Conservation (phyloP, 2,797 vertebrate genomes). For the Acanthiza pusilla region DNA sequence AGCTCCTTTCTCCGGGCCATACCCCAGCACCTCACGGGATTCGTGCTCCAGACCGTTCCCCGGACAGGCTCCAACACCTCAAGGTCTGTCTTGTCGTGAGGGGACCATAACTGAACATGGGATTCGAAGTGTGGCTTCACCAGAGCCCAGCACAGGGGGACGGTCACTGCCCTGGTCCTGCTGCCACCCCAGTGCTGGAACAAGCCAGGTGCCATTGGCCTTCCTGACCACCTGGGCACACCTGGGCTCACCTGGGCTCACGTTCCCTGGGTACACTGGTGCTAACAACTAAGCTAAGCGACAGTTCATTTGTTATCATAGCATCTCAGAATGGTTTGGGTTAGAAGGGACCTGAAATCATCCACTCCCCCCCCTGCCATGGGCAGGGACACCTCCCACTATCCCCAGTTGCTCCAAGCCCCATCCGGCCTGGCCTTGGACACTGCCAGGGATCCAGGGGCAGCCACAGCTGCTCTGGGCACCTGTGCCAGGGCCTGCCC, state of each 20-base stretch:
- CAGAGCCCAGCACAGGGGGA: too few species aligned
- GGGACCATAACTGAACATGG: not conserved
- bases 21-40: fast-evolving
- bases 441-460: not conserved
- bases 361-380: too few species aligned
- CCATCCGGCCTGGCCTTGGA: fast-evolving
- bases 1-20: fast-evolving
- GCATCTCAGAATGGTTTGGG: not conserved
- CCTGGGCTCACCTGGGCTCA: not conserved
- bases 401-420: not conserved
- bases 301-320: not conserved
- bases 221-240: not conserved
- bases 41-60: not conserved
- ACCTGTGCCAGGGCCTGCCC: not conserved
- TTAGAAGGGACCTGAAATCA: not conserved
- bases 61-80: not conserved
- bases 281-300: not conserved
- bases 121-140: not conserved
- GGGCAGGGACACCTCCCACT: not conserved
- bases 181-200: not conserved
- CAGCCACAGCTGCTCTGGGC: not conserved
- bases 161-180: not conserved
- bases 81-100: fast-evolving
- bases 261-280: not conserved
- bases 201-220: not conserved